Evolutionary conservation across 1,140 invertebrate genomes (phyloP).

Genomic region (Venustaconcha ellipsiformis): DNA sequence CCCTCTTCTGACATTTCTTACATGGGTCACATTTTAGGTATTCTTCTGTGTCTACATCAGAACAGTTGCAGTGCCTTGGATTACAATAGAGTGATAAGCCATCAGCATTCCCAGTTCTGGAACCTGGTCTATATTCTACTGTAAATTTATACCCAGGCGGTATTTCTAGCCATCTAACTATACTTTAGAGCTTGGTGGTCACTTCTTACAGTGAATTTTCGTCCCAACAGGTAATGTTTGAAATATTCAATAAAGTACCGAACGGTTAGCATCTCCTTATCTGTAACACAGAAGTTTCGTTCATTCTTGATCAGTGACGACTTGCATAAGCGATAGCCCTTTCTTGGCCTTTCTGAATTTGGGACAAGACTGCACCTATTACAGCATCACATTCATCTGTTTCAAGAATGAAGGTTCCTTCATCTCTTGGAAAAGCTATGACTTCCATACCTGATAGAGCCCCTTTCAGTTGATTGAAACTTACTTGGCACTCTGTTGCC

Average conservation of each 20-base stretch:
- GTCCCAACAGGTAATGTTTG: slow-evolving; percentile 5
- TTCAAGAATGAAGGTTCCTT: too few species aligned
- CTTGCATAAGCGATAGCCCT: slow-evolving; percentile 36
- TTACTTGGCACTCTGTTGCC: too few species aligned
- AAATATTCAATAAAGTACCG: slow-evolving; percentile 14
- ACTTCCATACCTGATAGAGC: slow-evolving; percentile 2
- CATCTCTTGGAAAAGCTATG: background rate
- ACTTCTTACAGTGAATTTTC: background rate
- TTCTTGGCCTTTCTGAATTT: slow-evolving; percentile 1
- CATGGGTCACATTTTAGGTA: slow-evolving; percentile 5
- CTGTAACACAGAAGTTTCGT: slow-evolving; percentile 64
- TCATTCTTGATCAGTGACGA: slow-evolving; percentile 57
- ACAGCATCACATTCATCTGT: too few species aligned
- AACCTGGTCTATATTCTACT: too few species aligned
- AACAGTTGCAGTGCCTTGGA: background rate
- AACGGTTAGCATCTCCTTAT: background rate
- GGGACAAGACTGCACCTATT: too few species aligned
- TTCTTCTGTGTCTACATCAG: slow-evolving; percentile 4
- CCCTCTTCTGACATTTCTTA: background rate
- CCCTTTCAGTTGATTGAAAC: too few species aligned
- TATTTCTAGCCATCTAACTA: slow-evolving; percentile 26
- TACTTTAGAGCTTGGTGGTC: slow-evolving; percentile 9
- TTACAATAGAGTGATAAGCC: background rate
- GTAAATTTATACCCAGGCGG: background rate
- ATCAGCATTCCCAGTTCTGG: too few species aligned